Base-by-base conservation (phyloP, 2,888 invertebrate species). In the Zele albiditarsus region DNA sequence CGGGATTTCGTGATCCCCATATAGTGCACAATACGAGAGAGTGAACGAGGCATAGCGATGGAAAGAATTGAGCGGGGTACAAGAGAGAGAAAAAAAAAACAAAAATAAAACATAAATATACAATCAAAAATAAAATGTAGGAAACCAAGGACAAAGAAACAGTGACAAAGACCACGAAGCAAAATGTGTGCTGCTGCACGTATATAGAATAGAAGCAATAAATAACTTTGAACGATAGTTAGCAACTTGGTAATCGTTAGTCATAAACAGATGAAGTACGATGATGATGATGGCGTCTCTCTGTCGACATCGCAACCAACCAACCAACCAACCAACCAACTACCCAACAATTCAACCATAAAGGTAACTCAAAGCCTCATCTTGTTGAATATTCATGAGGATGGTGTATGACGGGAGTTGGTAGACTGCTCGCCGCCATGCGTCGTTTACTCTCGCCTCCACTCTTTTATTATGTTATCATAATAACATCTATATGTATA, bases 381-480 rank as follows among this genome's bases (percentile, higher is more conserved):
- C 20, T 49, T 49, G 58, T 58, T 73, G 73, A 73, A 73, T 73
- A 73, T 73, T 60, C 73, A 73, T 73, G 68, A 73, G 73, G 58
- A 42, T 42, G 68, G 69, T 78, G 80, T 78, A 72, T 63, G 53
- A 31, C 65, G 46, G 62, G 53, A 75, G 67, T 60, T 46, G 68
- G 68, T 70, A 74, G 69, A 77, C 75, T 75, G 73, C 76, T 70
- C 62, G 67, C 31, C 65, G 66, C 71, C 73, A 73, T 57, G 74
- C 69, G 69, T 66, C 72, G 63, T 68, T 71, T 53, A 31, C 69
- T 62, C 38, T 69, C 62, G 46, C 49, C 25, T 68, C 71, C 68
- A 69, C 68, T 69, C 62, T 58, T 70, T 33, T 62, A 71, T 67
- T 67, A 62, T 58, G 27, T n/a, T 57, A 38, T 14, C 27, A 73